Base-by-base conservation (phyloP, 2,888 invertebrate species). In the Tribolium freemani region DNA sequence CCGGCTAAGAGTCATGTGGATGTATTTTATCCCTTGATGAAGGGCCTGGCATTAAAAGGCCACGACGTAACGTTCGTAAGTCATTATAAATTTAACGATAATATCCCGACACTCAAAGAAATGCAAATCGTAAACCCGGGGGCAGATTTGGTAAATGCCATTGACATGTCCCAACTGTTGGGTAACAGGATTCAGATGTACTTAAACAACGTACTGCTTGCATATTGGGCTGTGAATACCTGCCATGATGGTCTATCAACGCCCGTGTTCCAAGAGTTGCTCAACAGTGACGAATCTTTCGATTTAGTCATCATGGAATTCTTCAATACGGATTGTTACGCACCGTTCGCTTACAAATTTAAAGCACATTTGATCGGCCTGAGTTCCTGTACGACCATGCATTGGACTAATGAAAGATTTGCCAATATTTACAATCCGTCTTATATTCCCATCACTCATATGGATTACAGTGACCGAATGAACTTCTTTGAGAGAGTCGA, bases 251-350 rank as follows among this genome's bases (percentile, higher is more conserved):
- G 71, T 13, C 63, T 78, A 5, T 13, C 72, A 11, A 86, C 87
- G 3, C 80, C 84, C 11, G 84, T 84, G 0, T 71, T 82, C n/a
- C 78, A 78, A 60, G 71, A 84, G 1, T 84, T 88, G 26, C 69
- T 88, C 2, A 85, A 86, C 57, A 82, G 84, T 4, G 87, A 88
- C 74, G 84, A 87, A 2, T 89, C 89, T 56, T 93, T 90, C 79
- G 93, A 95, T 83, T 83, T 94, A 0, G 88, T 93, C 4, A 83
- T 94, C 0, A 85, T 90, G 63, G 94, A 94, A 84, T 90, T 90
- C 68, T 94, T 94, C 81, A 93, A 93, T 76, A 89, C 90, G 57
- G 92, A 94, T 80, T 93, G 94, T 82, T 90, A 90, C 82, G 84
- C 93, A 76, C 91, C 90, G 1, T 83, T 94, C 31, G 91, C 90